These are phyloP conservation scores for Parochlus steinenii DNA, from an alignment of 2,888 invertebrate species.

Conservation along the genomic window DNA sequence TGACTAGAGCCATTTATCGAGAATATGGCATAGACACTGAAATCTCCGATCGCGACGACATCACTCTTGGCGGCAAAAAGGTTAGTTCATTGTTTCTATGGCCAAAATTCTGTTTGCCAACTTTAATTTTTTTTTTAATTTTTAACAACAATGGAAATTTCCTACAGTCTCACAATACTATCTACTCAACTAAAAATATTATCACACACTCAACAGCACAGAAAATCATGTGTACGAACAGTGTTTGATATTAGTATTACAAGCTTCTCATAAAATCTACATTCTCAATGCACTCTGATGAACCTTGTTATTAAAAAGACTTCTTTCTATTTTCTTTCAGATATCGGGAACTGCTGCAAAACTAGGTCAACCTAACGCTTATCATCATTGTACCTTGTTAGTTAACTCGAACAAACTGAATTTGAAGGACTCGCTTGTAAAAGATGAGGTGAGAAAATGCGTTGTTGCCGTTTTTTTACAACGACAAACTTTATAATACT, in stretches of 20 bases:
- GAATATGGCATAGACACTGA: conserved; percentile 63
- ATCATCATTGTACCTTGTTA: conserved; percentile 93
- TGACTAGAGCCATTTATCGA: conserved; percentile 64
- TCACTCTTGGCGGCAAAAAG: conserved; percentile 55
- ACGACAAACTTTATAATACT: background rate
- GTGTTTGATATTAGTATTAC: too few species aligned
- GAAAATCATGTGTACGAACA: too few species aligned
- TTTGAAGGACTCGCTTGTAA: conserved; percentile 53
- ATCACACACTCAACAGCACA: background rate
- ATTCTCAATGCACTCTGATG: too few species aligned
- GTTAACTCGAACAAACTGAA: conserved; percentile 67
- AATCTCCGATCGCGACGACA: conserved; percentile 73
- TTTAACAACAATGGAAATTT: conserved; percentile 11
- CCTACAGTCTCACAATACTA: too few species aligned
- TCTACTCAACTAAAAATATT: background rate
- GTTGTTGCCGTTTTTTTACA: background rate
- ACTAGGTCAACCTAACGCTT: conserved; percentile 72
- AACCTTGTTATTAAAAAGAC: too few species aligned
- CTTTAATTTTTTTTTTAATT: conserved; percentile 1
- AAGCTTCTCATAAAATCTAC: too few species aligned
- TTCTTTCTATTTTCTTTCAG: conserved; percentile 32
- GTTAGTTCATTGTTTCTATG: conserved; percentile 16
- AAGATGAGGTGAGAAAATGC: conserved; percentile 42
- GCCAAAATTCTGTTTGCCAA: background rate
- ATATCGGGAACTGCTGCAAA: conserved; percentile 93